phyloP scores from a whole-genome alignment of 2,888 invertebrate species.

The Celastrina argiolus region DNA sequence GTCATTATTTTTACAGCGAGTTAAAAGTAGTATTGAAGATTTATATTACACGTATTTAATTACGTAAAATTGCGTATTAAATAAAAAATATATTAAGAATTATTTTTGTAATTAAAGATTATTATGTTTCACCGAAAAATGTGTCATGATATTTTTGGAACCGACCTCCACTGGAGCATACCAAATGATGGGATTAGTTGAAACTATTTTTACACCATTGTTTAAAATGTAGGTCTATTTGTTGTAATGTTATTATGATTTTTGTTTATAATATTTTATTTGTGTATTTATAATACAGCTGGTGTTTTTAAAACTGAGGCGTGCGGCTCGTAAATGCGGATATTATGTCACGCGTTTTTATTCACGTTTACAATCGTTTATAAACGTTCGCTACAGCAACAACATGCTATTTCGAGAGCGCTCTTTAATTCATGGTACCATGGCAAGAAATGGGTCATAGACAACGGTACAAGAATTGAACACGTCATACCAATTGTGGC shows the following conservation, averaged over 20 bases:
- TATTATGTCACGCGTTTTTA: conserved; percentile 50
- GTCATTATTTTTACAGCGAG: not conserved
- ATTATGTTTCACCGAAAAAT: not conserved
- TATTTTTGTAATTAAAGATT: not conserved
- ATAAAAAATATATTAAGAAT: not conserved
- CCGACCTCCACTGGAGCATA: not conserved
- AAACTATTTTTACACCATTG: not conserved
- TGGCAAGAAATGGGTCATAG: conserved; percentile 53
- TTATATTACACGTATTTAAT: not conserved
- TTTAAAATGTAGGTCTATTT: not conserved
- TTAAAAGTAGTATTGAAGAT: not conserved
- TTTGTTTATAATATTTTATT: not conserved
- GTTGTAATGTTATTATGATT: not conserved
- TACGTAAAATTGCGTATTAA: no score
- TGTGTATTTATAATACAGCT: not conserved
- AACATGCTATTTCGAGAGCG: conserved; percentile 60
- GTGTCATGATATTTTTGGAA: not conserved
- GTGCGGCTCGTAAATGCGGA: conserved; percentile 26
- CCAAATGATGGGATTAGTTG: not conserved
- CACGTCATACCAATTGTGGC: conserved; percentile 16
- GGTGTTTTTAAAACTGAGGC: not conserved
- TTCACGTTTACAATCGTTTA: conserved; percentile 51
- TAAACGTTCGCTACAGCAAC: conserved; percentile 52
- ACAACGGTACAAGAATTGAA: conserved; percentile 29
- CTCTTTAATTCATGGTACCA: conserved; percentile 52